Evolutionary conservation across 2,888 invertebrate species (phyloP).

Genomic region (Drosophila merina): DNA sequence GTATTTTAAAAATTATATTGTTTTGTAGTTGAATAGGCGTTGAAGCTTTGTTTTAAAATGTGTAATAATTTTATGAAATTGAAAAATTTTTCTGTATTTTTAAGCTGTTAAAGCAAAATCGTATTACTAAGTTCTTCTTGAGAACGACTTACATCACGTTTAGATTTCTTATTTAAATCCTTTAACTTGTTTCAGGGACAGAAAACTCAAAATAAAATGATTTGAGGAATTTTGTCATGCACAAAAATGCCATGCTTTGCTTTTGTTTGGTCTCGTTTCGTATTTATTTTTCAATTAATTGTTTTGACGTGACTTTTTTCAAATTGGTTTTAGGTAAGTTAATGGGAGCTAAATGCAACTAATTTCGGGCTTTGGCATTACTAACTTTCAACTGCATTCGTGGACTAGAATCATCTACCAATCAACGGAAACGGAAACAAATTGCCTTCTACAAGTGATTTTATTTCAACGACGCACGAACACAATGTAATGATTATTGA

Average conservation of each 20-base stretch:
- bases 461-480: constrained; percentile 30
- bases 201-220: constrained; percentile 15
- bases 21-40: too few relatives aligned
- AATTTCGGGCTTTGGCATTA: constrained; percentile 17
- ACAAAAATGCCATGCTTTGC: constrained; percentile 82
- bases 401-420: constrained; percentile 23
- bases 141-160: neutral
- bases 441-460: constrained; percentile 27
- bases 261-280: constrained; percentile 24
- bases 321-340: constrained; percentile 30
- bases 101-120: too few relatives aligned
- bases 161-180: neutral
- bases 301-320: constrained; percentile 31
- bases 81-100: too few relatives aligned
- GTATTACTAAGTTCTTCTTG: too few relatives aligned
- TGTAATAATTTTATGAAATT: too few relatives aligned
- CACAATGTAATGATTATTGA: constrained; percentile 25
- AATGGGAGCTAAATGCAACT: constrained; percentile 47
- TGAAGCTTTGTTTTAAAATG: too few relatives aligned
- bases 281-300: constrained; percentile 10
- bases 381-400: constrained; percentile 29
- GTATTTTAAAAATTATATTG: too few relatives aligned
- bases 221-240: constrained; percentile 69
- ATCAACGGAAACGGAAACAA: constrained; percentile 6
- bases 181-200: neutral